Conservation (phyloP, 2,797 vertebrate genomes). For the Nothura maculosa region DNA sequence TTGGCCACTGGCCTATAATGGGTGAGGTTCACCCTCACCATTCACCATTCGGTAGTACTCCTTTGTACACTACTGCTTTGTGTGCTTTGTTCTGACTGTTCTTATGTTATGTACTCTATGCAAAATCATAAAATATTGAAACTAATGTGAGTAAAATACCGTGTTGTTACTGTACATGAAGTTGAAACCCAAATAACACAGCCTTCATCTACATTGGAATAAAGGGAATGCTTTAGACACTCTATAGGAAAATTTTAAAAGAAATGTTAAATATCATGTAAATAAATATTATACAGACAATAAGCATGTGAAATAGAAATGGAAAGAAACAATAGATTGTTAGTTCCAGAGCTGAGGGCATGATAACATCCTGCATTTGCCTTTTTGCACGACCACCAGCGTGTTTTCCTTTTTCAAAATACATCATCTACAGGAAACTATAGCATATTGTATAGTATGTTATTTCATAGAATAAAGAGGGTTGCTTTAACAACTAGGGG, state of each 20-base stretch:
- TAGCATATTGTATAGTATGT: neutral
- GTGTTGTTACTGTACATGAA: neutral
- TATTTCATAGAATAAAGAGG: neutral
- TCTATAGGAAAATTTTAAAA: neutral
- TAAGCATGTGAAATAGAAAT: neutral
- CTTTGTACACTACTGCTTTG: neutral
- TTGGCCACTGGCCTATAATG: neutral
- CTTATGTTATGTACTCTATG: neutral
- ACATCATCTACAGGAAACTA: neutral
- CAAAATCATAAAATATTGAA: neutral
- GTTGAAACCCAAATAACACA: neutral
- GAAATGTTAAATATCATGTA: neutral
- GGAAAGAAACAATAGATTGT: neutral
- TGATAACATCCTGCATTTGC: neutral
- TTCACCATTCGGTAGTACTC: too few relatives aligned
- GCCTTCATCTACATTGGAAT: neutral
- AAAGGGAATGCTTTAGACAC: neutral
- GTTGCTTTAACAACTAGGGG: neutral
- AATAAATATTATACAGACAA: neutral
- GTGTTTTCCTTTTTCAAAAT: neutral
- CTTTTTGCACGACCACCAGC: neutral
- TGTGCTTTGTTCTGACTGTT: neutral
- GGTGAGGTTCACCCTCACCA: neutral
- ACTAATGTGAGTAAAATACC: neutral
- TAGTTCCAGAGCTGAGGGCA: neutral